Evolutionary conservation across 2,797 vertebrate species (phyloP), one percentile per base, ranked within the genome.

Genomic region (Helicolenus hilgendorfi): DNA sequence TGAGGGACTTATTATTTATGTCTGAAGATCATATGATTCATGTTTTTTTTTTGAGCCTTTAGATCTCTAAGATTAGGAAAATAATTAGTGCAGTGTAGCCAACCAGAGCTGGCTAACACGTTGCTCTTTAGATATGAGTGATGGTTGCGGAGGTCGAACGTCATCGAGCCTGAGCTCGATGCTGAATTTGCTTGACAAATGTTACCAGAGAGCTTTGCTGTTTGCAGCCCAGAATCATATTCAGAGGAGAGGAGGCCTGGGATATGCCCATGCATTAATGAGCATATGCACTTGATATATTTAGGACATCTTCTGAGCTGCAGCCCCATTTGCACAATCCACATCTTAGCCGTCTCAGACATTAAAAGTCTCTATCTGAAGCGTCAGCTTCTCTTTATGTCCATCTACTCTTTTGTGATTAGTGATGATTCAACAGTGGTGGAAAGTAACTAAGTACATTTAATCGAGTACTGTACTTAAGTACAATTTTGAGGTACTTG

Each of bases 11-110:
- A 69, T 81, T 85, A 90, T 90, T 86, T 59, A 26, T 53, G 60
- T 75, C 27, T 91, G 91, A 93, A 92, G 75, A 81, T 86, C 84
- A 87, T 74, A 84, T 49, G 13, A 83, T 72, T 86, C 53, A 10
- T 4, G 7, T 2, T 49, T 49, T 7, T 64, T 59, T 77, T 76
- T 62, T 35, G 56, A 88, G 67, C 59, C 58, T 63, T 80, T 84
- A 27, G 20, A 68, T 89, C 33, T 69, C 60, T 62, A 49, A 31
- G 36, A 81, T 83, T 81, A 79, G 41, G 55, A 62, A 79, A 89
- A 82, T 92, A 95, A 94, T 94, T 83, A 89, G 78, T 33, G 41
- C 26, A 65, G 72, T 77, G 82, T 76, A 49, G 67, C 82, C 75
- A 84, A 88, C 76, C 75, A 82, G 38, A 71, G 60, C 62, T 65